Percentiles rank a stretch among this genome's conserved stretches.
These are phyloP conservation scores for Vanessa cardui DNA, from an alignment of 2,888 invertebrate genomes.

Conservation along the genomic window DNA sequence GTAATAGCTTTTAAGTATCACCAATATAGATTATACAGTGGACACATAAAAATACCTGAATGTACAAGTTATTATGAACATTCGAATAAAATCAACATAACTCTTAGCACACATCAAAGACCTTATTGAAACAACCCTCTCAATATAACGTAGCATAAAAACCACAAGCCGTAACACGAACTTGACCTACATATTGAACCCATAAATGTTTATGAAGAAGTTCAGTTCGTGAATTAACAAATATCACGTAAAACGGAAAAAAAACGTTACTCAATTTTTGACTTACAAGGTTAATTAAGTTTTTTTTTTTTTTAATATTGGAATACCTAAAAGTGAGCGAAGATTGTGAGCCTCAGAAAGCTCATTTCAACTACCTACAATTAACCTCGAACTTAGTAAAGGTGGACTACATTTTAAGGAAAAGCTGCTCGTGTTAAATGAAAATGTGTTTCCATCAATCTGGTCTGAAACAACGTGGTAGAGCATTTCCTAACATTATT, in stretches of 20 bases:
- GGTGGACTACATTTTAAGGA: no score
- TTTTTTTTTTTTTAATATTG: no score
- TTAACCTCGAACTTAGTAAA: no score
- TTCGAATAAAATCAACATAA: background rate
- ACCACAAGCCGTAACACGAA: constrained; percentile 26
- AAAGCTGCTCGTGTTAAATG: no score
- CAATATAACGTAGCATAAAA: constrained; percentile 13
- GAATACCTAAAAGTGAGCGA: no score
- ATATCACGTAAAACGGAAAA: constrained; percentile 14
- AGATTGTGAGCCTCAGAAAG: no score
- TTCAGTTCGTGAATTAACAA: constrained; percentile 14
- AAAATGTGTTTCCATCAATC: no score
- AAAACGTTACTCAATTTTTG: background rate
- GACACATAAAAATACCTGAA: background rate
- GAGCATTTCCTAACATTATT: no score
- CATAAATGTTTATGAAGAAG: constrained; percentile 33
- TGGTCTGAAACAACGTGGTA: no score
- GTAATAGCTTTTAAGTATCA: background rate
- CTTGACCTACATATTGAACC: constrained; percentile 36
- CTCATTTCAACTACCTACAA: no score
- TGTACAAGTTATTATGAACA: background rate
- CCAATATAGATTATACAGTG: background rate
- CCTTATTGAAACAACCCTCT: constrained; percentile 2
- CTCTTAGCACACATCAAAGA: background rate
- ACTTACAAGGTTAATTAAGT: no score